phyloP scores from a whole-genome alignment of 2,113 vertebrate species.

The Bolborhynchus lineola region DNA sequence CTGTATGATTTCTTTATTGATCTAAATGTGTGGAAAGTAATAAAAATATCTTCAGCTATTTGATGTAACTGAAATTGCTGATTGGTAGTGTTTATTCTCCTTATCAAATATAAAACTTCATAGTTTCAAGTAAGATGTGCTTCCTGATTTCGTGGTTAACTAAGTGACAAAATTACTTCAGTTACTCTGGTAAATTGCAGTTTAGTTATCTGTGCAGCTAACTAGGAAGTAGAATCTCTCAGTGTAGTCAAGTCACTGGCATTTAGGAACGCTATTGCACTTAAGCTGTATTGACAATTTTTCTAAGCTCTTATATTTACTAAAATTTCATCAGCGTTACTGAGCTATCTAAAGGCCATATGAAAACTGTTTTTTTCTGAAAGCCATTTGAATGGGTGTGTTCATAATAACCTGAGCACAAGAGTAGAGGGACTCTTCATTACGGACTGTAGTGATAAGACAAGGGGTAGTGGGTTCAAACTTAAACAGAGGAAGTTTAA shows the following conservation, averaged over 20 bases:
- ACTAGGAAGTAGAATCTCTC: background rate
- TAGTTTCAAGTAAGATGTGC: background rate
- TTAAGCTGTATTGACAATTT: background rate
- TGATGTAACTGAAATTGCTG: background rate
- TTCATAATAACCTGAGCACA: background rate
- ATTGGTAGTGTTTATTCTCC: background rate
- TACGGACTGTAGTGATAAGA: too few relatives aligned
- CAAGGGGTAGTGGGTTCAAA: too few relatives aligned
- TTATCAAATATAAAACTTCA: background rate
- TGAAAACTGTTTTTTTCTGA: background rate
- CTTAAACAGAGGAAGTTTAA: too few relatives aligned
- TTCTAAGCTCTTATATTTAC: background rate
- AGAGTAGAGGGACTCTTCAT: background rate
- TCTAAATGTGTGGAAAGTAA: background rate
- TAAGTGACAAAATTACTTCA: background rate
- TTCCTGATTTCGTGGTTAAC: background rate
- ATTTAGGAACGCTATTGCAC: background rate
- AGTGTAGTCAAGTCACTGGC: background rate
- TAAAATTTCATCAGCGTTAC: background rate
- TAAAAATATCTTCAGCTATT: background rate
- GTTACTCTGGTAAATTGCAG: background rate
- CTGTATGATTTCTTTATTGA: background rate
- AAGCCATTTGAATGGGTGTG: background rate
- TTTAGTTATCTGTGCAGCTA: background rate
- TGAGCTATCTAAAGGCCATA: background rate